Percentiles rank a stretch among this genome's conserved stretches.
Evolutionary conservation across 2,113 vertebrate genomes (phyloP).

Genomic region (Hippocampus mohnikei): DNA sequence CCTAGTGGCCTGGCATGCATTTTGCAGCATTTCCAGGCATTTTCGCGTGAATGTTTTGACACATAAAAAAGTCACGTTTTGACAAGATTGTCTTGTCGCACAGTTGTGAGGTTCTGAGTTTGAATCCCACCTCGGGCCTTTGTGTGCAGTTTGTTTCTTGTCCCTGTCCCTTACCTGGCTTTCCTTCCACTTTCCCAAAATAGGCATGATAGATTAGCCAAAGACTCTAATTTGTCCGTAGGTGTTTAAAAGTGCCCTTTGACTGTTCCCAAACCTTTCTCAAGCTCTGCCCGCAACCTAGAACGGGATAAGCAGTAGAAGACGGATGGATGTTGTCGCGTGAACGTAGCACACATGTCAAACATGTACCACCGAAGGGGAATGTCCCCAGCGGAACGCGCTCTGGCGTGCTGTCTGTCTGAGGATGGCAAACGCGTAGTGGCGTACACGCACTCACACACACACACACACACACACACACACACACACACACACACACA

Average conservation of each 20-base stretch:
- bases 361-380: slow-evolving; percentile 13
- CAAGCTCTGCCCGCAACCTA: neutral
- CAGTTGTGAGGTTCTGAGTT: neutral
- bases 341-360: neutral
- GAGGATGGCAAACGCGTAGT: slow-evolving; percentile 35
- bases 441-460: slow-evolving; percentile 9
- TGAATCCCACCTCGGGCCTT: neutral
- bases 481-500: slow-evolving; percentile 3
- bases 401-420: slow-evolving; percentile 42
- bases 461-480: slow-evolving; percentile 1
- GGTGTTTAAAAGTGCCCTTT: neutral
- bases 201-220: neutral
- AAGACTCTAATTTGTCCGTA: neutral
- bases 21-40: neutral
- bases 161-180: neutral
- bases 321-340: neutral
- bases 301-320: neutral
- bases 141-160: neutral
- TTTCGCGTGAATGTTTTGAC: neutral
- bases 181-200: neutral
- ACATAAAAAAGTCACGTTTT: neutral
- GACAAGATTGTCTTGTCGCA: neutral
- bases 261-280: neutral
- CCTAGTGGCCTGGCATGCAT: neutral
- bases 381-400: slow-evolving; percentile 18